These are phyloP conservation scores for Tiaroga cobitis DNA, from an alignment of 2,797 vertebrate species.

Conservation along the genomic window DNA sequence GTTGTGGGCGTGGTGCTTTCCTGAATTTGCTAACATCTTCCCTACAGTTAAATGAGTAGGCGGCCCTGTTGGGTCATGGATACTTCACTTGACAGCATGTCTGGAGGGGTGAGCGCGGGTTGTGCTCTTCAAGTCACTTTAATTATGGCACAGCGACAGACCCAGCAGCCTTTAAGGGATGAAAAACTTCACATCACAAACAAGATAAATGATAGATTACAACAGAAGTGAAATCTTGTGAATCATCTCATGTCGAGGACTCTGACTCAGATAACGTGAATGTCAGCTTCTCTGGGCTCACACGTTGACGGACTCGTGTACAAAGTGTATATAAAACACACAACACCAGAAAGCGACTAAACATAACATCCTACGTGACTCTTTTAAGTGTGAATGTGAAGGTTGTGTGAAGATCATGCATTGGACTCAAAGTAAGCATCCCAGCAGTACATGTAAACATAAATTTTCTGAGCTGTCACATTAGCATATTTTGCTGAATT, in stretches of 20 bases:
- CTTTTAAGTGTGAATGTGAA: constrained; percentile 5
- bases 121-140: constrained; percentile 61
- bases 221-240: constrained; percentile 44
- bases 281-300: constrained; percentile 17
- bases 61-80: constrained; percentile 43
- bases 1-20: constrained; percentile 35
- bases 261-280: constrained; percentile 47
- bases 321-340: neutral
- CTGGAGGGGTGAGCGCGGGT: constrained; percentile 46
- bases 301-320: neutral
- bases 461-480: neutral
- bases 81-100: constrained; percentile 55
- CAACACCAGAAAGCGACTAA: neutral
- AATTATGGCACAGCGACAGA: constrained; percentile 55
- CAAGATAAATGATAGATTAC: constrained; percentile 54
- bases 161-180: constrained; percentile 39
- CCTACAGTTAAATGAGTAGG: constrained; percentile 52
- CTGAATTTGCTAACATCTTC: constrained; percentile 40
- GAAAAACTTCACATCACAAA: constrained; percentile 38
- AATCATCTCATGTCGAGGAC: constrained; percentile 51
- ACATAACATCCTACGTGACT: neutral
- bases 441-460: neutral
- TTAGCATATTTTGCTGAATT: neutral
- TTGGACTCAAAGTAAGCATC: neutral
- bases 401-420: constrained; percentile 1